Percentiles rank a stretch among this genome's conserved stretches.
phyloP scores from a whole-genome alignment of 2,888 invertebrate species.

The Ichneumoninae sp. region DNA sequence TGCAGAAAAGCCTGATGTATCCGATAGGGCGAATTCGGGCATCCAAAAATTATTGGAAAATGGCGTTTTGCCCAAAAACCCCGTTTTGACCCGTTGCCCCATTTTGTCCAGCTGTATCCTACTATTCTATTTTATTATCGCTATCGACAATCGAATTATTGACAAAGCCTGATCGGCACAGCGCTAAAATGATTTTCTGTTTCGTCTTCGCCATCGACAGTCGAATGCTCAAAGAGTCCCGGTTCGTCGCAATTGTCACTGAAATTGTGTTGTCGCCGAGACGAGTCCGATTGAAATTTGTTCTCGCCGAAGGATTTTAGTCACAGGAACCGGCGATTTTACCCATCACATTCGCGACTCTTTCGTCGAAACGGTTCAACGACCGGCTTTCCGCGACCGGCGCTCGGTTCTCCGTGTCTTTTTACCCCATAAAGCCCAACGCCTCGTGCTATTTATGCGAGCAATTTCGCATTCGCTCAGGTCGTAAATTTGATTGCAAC shows the following conservation, averaged over 20 bases:
- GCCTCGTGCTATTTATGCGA: conserved; percentile 55
- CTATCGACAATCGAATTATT: too few relatives aligned
- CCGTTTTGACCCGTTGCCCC: too few relatives aligned
- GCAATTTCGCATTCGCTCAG: conserved; percentile 74
- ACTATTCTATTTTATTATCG: too few relatives aligned
- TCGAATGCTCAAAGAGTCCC: conserved; percentile 4
- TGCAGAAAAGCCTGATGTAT: too few relatives aligned
- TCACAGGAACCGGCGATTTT: background rate
- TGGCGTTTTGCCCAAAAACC: too few relatives aligned
- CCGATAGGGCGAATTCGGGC: too few relatives aligned
- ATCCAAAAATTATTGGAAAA: too few relatives aligned
- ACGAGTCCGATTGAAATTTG: background rate
- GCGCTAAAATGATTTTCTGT: background rate
- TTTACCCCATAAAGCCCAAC: conserved; percentile 32
- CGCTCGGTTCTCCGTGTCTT: conserved; percentile 26
- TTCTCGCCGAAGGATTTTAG: background rate
- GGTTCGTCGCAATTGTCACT: background rate
- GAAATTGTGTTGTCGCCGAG: background rate
- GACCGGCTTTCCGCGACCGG: conserved; percentile 52
- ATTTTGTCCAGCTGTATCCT: too few relatives aligned
- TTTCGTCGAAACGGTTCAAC: conserved; percentile 45
- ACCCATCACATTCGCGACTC: conserved; percentile 11
- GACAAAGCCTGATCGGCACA: too few relatives aligned
- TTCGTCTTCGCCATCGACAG: conserved; percentile 20
- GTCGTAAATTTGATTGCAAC: conserved; percentile 81